phyloP scores from a whole-genome alignment of 2,113 vertebrate species.

The Trematocara macrostoma region DNA sequence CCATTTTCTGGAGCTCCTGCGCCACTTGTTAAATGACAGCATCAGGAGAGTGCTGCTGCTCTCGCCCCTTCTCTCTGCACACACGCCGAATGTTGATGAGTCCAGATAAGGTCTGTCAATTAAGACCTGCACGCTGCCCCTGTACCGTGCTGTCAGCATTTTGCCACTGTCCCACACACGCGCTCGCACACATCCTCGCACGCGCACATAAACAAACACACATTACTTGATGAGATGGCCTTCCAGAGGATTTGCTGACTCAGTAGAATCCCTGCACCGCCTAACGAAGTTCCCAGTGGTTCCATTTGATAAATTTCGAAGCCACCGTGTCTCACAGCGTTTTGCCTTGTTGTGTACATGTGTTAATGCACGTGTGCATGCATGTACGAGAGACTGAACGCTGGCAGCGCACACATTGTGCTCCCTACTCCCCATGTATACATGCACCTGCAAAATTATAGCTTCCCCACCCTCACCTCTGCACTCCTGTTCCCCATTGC shows the following conservation, averaged over 20 bases:
- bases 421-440: not conserved
- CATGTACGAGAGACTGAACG: not conserved
- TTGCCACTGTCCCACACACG: not conserved
- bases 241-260: conserved; percentile 51
- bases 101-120: conserved; percentile 57
- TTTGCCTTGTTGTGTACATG: not conserved
- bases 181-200: not conserved
- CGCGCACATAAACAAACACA: conserved; percentile 8
- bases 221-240: conserved; percentile 48
- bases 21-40: conserved; percentile 14
- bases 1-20: not conserved
- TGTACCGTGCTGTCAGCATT: conserved; percentile 28
- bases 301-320: conserved; percentile 60
- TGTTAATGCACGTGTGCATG: not conserved
- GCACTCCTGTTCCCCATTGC: not conserved
- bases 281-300: conserved; percentile 56
- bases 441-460: not conserved
- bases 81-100: conserved; percentile 36
- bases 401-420: not conserved
- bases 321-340: conserved; percentile 24
- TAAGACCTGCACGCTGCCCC: conserved; percentile 31
- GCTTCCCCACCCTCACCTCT: no score
- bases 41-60: not conserved
- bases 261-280: conserved; percentile 25
- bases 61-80: not conserved